These are phyloP conservation scores for Acanthopleura granulata DNA, from an alignment of 2,888 invertebrate species.

Conservation along the genomic window DNA sequence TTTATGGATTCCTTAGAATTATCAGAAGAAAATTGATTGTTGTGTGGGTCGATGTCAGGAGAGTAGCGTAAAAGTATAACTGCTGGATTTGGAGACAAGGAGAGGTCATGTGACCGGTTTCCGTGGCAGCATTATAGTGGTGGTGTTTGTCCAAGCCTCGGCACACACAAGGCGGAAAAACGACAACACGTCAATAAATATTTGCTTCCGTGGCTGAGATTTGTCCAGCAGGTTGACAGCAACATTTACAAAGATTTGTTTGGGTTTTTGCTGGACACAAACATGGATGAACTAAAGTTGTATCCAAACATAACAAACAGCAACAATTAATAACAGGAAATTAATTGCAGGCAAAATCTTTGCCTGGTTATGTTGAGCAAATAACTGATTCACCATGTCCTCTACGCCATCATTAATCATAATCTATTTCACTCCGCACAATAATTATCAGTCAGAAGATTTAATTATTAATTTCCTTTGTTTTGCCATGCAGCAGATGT, in stretches of 20 bases:
- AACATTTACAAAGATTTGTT: slow-evolving; percentile 12
- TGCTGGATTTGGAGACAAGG: too few relatives aligned
- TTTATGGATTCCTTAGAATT: background rate
- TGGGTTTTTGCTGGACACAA: background rate
- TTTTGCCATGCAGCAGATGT: too few relatives aligned
- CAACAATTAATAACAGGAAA: slow-evolving; percentile 16
- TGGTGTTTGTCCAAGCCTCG: slow-evolving; percentile 9
- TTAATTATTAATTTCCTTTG: too few relatives aligned
- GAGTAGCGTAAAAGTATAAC: too few relatives aligned
- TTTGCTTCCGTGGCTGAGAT: slow-evolving; percentile 12
- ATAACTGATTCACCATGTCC: background rate
- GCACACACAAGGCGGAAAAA: background rate
- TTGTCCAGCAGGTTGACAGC: slow-evolving; percentile 8
- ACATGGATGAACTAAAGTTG: background rate
- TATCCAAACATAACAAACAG: background rate
- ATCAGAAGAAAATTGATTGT: background rate
- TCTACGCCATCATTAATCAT: too few relatives aligned
- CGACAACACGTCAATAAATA: slow-evolving; percentile 12
- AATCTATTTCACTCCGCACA: too few relatives aligned
- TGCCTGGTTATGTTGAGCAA: background rate
- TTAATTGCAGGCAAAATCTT: slow-evolving; percentile 13
- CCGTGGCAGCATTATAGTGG: background rate
- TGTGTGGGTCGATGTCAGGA: background rate
- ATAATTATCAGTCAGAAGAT: too few relatives aligned
- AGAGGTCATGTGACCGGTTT: background rate